Conservation (phyloP, 2,113 vertebrate species). For the Sylvilagus bachmani region DNA sequence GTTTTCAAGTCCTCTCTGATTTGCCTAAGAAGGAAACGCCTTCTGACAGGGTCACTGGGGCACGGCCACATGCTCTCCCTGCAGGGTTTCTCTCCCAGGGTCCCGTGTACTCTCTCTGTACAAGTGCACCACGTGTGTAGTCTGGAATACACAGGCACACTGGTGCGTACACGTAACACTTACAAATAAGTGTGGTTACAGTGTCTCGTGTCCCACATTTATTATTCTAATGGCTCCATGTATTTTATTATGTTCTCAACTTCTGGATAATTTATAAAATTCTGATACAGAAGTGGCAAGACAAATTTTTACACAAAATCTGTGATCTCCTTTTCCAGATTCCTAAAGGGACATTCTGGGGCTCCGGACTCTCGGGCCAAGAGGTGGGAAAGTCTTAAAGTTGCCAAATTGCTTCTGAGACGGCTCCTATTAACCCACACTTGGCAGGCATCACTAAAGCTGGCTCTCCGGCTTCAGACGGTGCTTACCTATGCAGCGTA, state of each 20-base stretch:
- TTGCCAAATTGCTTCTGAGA: background rate
- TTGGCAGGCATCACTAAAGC: constrained; percentile 25
- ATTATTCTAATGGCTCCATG: background rate
- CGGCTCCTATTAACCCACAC: background rate
- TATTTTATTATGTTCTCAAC: background rate
- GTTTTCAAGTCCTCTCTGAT: background rate
- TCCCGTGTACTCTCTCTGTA: too few species aligned
- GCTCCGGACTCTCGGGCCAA: background rate
- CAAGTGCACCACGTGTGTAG: too few species aligned
- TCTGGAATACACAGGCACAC: background rate
- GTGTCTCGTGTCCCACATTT: background rate
- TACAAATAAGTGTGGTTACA: background rate
- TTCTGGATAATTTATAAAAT: background rate
- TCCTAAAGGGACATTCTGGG: background rate
- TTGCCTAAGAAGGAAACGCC: background rate
- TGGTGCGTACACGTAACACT: background rate
- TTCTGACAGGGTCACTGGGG: background rate
- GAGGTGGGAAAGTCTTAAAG: background rate
- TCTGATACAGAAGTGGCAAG: background rate
- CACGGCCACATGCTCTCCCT: too few species aligned
- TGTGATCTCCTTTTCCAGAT: background rate
- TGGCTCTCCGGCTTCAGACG: background rate
- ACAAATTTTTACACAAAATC: background rate
- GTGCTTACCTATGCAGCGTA: background rate
- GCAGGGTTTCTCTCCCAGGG: too few species aligned